phyloP scores from a whole-genome alignment of 2,113 vertebrate species.

The Aspidoscelis tigris region DNA sequence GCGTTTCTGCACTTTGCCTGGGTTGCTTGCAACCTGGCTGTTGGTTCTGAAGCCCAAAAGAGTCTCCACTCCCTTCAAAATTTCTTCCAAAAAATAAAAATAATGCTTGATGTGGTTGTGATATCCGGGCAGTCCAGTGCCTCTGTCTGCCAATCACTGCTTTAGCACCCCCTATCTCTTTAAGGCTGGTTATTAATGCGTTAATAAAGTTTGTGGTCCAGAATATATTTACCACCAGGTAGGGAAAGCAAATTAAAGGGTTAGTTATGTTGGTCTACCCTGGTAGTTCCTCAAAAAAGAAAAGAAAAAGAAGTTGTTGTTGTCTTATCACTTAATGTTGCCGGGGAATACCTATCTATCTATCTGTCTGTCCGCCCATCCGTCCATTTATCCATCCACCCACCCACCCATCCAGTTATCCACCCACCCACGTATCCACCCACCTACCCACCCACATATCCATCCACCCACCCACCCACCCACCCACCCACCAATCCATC shows the following conservation, averaged over 20 bases:
- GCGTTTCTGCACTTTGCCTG: neutral
- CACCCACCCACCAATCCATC: too few species aligned
- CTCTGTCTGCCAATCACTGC: neutral
- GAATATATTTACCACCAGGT: neutral
- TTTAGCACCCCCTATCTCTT: neutral
- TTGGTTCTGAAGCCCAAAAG: neutral
- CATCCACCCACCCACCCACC: too few species aligned
- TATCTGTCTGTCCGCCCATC: too few species aligned
- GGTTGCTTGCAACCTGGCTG: neutral
- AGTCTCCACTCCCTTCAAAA: constrained; percentile 6
- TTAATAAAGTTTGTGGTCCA: neutral
- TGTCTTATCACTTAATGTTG: too few species aligned
- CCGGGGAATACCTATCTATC: too few species aligned
- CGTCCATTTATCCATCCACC: too few species aligned
- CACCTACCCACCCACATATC: too few species aligned
- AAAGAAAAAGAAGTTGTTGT: too few species aligned
- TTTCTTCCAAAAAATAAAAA: constrained; percentile 22
- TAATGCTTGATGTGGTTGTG: constrained; percentile 20
- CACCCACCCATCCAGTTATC: too few species aligned
- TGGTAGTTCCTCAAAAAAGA: neutral
- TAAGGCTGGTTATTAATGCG: constrained; percentile 28
- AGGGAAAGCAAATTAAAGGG: neutral
- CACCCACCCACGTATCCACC: too few species aligned
- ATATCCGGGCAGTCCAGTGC: constrained; percentile 21
- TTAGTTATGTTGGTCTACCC: neutral